Conservation (phyloP, 2,113 vertebrate species). For the Eretmochelys imbricata region DNA sequence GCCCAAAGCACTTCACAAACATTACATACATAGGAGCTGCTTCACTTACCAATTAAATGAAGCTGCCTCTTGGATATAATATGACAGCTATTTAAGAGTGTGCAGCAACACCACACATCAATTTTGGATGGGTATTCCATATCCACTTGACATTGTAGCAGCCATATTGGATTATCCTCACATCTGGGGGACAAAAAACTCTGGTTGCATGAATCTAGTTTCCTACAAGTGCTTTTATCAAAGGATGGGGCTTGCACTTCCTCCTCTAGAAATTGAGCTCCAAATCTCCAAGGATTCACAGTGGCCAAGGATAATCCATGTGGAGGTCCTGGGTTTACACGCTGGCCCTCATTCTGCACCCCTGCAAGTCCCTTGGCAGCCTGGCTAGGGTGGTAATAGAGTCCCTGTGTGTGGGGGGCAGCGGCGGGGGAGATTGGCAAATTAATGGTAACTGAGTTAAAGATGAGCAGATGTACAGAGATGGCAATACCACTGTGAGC, state of each 20-base stretch:
- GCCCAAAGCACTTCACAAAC: neutral
- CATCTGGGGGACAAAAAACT: too few relatives aligned
- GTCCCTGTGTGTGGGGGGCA: neutral
- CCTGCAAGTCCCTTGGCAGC: too few relatives aligned
- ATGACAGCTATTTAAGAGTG: neutral
- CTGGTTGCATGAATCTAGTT: neutral
- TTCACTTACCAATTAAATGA: neutral
- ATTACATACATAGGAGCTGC: neutral
- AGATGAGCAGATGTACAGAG: neutral
- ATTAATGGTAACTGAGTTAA: neutral
- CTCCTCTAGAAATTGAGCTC: neutral
- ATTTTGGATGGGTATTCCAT: neutral
- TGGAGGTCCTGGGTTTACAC: neutral
- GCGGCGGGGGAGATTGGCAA: neutral
- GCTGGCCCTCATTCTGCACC: neutral
- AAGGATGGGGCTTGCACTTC: neutral
- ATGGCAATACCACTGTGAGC: neutral
- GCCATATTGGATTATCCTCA: neutral
- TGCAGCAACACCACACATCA: neutral
- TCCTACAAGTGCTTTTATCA: too few relatives aligned
- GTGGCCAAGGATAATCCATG: neutral
- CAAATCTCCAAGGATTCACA: neutral
- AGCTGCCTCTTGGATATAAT: fast-evolving
- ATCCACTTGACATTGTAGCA: too few relatives aligned
- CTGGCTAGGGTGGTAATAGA: neutral